Evolutionary conservation across 2,888 invertebrate genomes (phyloP).

Genomic region (Hirtodrosophila alboralis): DNA sequence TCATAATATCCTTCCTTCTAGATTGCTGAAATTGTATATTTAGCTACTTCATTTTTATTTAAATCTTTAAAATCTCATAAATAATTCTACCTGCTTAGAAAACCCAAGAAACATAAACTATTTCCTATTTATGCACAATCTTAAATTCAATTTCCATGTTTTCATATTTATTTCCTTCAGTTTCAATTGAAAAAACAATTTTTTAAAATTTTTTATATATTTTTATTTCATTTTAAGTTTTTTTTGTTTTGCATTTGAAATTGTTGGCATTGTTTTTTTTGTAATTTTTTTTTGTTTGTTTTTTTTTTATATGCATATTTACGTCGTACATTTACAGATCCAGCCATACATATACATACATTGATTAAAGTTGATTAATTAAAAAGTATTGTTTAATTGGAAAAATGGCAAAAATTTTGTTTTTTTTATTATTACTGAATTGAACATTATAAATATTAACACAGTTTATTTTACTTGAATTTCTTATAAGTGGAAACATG

Average conservation of each 20-base stretch:
- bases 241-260: slow-evolving; percentile 52
- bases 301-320: slow-evolving; percentile 52
- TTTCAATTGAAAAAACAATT: slow-evolving; percentile 7
- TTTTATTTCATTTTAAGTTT: slow-evolving; percentile 63
- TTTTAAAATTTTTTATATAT: slow-evolving; percentile 46
- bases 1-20: too few relatives aligned
- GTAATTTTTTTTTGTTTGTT: slow-evolving; percentile 32
- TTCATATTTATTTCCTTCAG: too few relatives aligned
- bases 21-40: too few relatives aligned
- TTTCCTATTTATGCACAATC: too few relatives aligned
- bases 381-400: slow-evolving; percentile 31
- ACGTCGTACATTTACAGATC: slow-evolving; percentile 70
- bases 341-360: slow-evolving; percentile 66
- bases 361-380: slow-evolving; percentile 48
- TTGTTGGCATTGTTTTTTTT: slow-evolving; percentile 45
- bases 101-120: too few relatives aligned
- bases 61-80: too few relatives aligned
- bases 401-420: slow-evolving; percentile 58
- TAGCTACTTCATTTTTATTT: too few relatives aligned
- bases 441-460: slow-evolving; percentile 70
- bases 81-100: too few relatives aligned
- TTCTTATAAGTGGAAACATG: slow-evolving; percentile 29
- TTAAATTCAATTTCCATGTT: too few relatives aligned
- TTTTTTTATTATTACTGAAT: slow-evolving; percentile 30
- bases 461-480: slow-evolving; percentile 63